Evolutionary conservation across 2,888 invertebrate genomes (phyloP).

Genomic region (Sphinx pinastri): DNA sequence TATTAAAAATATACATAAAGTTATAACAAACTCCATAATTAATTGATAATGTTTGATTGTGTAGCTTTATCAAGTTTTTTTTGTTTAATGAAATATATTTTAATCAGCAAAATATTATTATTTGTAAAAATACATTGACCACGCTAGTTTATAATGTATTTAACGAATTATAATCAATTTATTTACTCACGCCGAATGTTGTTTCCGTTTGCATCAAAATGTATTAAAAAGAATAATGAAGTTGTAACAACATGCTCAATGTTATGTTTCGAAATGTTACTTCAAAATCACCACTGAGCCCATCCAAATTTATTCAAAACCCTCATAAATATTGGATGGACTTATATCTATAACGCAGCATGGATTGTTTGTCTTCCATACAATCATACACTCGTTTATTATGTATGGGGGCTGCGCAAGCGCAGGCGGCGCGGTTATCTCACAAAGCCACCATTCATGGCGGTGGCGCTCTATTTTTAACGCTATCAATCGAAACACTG

Average conservation of each 20-base stretch:
- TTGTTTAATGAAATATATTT: neutral
- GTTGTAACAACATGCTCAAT: no score
- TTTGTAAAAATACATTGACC: no score
- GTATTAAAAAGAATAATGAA: no score
- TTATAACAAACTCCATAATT: neutral
- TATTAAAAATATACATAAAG: neutral
- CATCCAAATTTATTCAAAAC: no score
- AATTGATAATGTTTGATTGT: neutral
- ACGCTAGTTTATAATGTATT: no score
- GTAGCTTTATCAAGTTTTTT: neutral
- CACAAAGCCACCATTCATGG: slow-evolving; percentile 57
- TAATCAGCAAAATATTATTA: neutral
- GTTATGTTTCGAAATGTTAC: no score
- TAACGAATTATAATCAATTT: no score
- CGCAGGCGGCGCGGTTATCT: slow-evolving; percentile 49
- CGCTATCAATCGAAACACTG: slow-evolving; percentile 29
- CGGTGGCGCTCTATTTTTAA: slow-evolving; percentile 51
- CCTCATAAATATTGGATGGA: no score
- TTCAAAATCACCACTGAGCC: no score
- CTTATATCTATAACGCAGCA: no score
- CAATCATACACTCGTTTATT: neutral
- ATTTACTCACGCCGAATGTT: no score
- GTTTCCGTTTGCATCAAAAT: no score
- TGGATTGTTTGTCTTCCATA: neutral
- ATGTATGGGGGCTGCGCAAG: slow-evolving; percentile 34